phyloP scores from a whole-genome alignment of 30 jellyfish, hydroid and myxozoan species.

The Hydractinia echinata region DNA sequence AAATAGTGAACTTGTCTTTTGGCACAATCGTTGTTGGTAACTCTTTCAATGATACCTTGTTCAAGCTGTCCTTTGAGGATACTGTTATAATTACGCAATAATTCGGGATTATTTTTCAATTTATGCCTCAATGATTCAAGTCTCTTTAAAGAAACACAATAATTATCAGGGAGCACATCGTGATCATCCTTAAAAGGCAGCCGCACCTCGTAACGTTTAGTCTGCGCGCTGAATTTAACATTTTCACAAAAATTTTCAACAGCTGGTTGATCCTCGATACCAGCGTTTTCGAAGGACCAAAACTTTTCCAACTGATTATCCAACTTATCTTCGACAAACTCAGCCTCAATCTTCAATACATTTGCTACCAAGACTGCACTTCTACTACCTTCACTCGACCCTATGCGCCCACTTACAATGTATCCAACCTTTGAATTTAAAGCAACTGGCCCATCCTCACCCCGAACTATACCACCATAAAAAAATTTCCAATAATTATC shows the following conservation, averaged over 20 bases:
- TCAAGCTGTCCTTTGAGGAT: constrained; percentile 46
- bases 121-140: constrained; percentile 9
- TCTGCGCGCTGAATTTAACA: too few species aligned
- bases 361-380: not conserved
- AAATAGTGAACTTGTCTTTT: constrained; percentile 48
- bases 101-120: constrained; percentile 22
- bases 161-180: constrained; percentile 36
- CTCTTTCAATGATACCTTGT: constrained; percentile 46
- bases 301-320: too few species aligned
- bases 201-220: constrained; percentile 37
- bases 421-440: too few species aligned
- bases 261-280: too few species aligned
- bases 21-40: not conserved
- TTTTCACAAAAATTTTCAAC: too few species aligned
- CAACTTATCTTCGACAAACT: not conserved
- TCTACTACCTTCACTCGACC: too few species aligned
- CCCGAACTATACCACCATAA: too few species aligned
- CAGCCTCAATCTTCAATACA: not conserved
- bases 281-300: too few species aligned
- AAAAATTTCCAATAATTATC: not conserved
- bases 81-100: constrained; percentile 24
- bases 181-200: constrained; percentile 39
- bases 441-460: too few species aligned
- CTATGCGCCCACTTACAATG: too few species aligned
- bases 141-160: constrained; percentile 4